Percentiles rank a stretch among this genome's conserved stretches.
Evolutionary conservation across 2,113 vertebrate genomes (phyloP).

Genomic region (Elephas maximus): DNA sequence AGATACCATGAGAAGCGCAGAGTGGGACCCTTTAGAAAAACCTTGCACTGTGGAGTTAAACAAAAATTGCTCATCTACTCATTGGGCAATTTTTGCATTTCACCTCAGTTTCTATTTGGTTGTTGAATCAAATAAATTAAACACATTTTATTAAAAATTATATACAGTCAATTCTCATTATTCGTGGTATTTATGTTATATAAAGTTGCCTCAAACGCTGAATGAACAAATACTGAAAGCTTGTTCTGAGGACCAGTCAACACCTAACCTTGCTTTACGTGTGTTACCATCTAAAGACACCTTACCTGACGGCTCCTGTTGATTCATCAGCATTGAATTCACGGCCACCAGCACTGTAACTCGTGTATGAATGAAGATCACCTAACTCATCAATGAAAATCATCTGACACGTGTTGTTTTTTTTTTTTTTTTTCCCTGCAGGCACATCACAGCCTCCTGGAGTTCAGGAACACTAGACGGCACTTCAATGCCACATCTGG

Average conservation of each 20-base stretch:
- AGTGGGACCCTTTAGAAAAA: background rate
- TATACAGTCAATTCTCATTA: background rate
- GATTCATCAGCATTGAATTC: background rate
- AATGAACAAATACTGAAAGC: background rate
- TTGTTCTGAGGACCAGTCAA: background rate
- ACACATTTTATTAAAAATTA: background rate
- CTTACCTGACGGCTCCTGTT: background rate
- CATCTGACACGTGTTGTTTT: background rate
- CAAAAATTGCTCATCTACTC: background rate
- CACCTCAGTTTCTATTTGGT: background rate
- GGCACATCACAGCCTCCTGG: background rate
- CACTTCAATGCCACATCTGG: background rate
- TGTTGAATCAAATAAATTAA: background rate
- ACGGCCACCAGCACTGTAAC: background rate
- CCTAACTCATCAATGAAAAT: background rate
- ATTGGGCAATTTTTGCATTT: background rate
- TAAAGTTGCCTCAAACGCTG: background rate
- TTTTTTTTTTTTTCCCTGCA: no score
- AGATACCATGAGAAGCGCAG: background rate
- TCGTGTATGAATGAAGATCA: background rate
- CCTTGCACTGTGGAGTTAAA: background rate
- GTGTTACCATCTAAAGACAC: background rate
- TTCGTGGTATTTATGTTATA: background rate
- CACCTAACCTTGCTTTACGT: background rate
- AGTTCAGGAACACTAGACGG: background rate